Conservation (phyloP, 2,113 vertebrate species). For the Vireo altiloquus region DNA sequence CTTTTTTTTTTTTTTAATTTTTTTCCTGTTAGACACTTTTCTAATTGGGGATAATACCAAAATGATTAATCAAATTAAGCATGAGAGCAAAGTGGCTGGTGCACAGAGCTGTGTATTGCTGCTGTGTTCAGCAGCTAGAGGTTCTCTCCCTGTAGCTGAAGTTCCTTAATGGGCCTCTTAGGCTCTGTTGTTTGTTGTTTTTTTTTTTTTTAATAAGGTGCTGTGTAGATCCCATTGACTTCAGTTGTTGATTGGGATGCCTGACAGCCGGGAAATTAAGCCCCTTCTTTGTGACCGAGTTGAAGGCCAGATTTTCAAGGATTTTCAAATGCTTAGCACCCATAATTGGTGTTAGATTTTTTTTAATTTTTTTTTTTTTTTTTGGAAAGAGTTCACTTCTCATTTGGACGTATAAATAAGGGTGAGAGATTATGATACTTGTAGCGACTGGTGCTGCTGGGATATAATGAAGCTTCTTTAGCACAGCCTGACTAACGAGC, state of each 20-base stretch:
- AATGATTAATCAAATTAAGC: constrained; percentile 57
- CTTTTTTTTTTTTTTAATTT: background rate
- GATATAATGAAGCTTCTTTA: background rate
- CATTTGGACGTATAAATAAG: background rate
- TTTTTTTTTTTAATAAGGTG: constrained; percentile 21
- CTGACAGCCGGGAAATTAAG: constrained; percentile 54
- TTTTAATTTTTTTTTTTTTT: background rate
- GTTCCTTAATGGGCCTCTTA: constrained; percentile 35
- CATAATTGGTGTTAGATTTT: constrained; percentile 32
- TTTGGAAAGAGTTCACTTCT: background rate
- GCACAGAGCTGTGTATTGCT: constrained; percentile 10
- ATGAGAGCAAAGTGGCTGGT: constrained; percentile 22
- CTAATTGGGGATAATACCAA: constrained; percentile 56
- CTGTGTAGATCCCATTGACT: constrained; percentile 40
- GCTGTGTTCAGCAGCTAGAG: background rate
- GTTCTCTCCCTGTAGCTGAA: background rate
- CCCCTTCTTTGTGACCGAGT: constrained; percentile 37
- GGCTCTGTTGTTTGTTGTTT: background rate
- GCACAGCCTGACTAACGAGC: background rate
- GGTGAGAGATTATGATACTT: constrained; percentile 10
- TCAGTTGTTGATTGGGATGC: constrained; percentile 51
- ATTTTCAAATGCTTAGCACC: constrained; percentile 45
- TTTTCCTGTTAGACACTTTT: constrained; percentile 2
- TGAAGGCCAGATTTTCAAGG: constrained; percentile 59
- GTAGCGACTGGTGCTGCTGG: background rate